Evolutionary conservation across 2,888 invertebrate species (phyloP), one percentile per base, ranked within the genome.

Genomic region (Cantharis nigra): DNA sequence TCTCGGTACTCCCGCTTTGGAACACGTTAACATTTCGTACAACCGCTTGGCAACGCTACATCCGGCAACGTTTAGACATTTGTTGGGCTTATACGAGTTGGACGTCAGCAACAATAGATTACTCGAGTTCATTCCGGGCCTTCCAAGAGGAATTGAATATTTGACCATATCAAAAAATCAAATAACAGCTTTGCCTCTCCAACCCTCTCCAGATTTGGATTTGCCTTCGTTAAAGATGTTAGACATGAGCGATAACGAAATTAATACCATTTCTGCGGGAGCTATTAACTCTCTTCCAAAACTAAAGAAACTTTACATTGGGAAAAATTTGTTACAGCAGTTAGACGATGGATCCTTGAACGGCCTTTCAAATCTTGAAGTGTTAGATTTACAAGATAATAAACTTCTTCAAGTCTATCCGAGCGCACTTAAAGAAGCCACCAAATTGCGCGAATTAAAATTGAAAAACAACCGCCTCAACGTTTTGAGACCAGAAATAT

Each of bases 21-120:
- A 96, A 86, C 93, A 94, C 77, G 89, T 96, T 2, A 96, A 97
- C 86, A 90, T 97, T 72, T 96, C 96, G 0, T 90, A 91, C 14
- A 97, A 97, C 85, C 91, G 92, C 14, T 87, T 97, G 20, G 90
- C 92, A 9, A 90, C 91, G 0, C 86, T 96, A 74, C 95, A 95
- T 87, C 93, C 95, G 2, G 92, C 94, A 20, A 95, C 95, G 0
- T 94, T 97, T 82, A 90, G 93, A 77, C 94, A 94, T 83, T 87
- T 97, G 72, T 91, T 91, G 70, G 92, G 93, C 80, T 90, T 97
- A 0, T 96, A 94, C 82, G 95, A 95, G 87, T 88, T 97, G 26
- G 96, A 96, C 85, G 91, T 93, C 0, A 94, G 94, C 83, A 90
- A 90, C 80, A 97, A 96, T 86, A 90, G 91, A 75, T 86, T 96